phyloP scores from a whole-genome alignment of 2,888 invertebrate genomes.

The Acanthoscelides obtectus region DNA sequence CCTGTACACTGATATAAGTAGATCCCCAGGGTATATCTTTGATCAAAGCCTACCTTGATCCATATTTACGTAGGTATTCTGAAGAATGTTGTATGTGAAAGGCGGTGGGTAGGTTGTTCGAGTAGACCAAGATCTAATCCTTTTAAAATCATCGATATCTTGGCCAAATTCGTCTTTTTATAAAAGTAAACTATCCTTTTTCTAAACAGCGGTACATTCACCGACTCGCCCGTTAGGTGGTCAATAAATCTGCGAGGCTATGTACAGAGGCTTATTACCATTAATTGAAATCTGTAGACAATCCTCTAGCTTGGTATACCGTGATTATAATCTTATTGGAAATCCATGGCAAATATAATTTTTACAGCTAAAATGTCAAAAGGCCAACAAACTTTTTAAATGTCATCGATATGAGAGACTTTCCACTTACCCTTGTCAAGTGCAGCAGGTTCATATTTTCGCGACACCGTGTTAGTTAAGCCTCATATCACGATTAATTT shows the following conservation, averaged over 20 bases:
- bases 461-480: constrained; percentile 9
- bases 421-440: constrained; percentile 21
- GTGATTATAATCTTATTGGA: constrained; percentile 2
- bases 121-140: neutral
- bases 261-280: neutral
- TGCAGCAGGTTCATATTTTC: constrained; percentile 17
- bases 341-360: constrained; percentile 16
- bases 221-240: constrained; percentile 8
- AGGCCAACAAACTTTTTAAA: constrained; percentile 31
- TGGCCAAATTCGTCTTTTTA: neutral
- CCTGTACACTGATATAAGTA: neutral
- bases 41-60: neutral
- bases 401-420: constrained; percentile 13
- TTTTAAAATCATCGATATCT: neutral
- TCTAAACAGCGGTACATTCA: neutral
- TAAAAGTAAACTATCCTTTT: neutral
- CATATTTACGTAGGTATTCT: neutral
- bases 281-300: neutral
- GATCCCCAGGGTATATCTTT: no score
- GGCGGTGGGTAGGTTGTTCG: neutral
- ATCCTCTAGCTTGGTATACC: neutral
- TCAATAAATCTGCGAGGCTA: constrained; percentile 4
- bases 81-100: no score
- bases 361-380: constrained; percentile 31
- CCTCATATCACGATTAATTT: constrained; percentile 17